A percentile compares a stretch with the other conserved stretches of the same genome.
These are phyloP conservation scores for Antennarius striatus DNA, from an alignment of 2,113 vertebrate genomes.

Conservation along the genomic window DNA sequence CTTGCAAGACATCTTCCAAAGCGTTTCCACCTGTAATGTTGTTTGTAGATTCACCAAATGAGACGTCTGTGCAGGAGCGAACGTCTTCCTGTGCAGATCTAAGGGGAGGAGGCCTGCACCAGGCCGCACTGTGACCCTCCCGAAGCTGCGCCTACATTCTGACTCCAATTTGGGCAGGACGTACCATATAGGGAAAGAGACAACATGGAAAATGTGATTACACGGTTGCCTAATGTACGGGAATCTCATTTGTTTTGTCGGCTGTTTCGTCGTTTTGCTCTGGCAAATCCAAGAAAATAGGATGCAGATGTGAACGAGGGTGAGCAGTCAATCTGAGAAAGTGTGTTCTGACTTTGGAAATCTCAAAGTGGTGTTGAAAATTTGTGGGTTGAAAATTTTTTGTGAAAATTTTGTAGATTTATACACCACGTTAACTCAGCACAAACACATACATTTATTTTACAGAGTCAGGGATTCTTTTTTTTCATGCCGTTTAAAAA, in stretches of 20 bases:
- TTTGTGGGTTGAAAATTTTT: background rate
- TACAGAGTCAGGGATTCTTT: conserved; percentile 3
- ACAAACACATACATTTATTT: background rate
- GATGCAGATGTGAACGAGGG: conserved; percentile 49
- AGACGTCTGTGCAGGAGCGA: conserved; percentile 59
- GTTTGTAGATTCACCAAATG: conserved; percentile 74
- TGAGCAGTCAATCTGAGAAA: conserved; percentile 35
- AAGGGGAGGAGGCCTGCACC: conserved; percentile 45
- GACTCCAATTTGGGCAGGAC: conserved; percentile 42
- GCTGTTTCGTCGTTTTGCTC: conserved; percentile 54
- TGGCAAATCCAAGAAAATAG: conserved; percentile 37
- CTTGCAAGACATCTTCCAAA: conserved; percentile 70
- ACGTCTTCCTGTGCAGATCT: conserved; percentile 47
- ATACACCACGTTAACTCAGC: background rate
- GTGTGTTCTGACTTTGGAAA: conserved; percentile 56
- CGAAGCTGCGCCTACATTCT: conserved; percentile 28
- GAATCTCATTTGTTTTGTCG: conserved; percentile 70
- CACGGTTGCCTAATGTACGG: conserved; percentile 61
- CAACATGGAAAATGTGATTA: conserved; percentile 73
- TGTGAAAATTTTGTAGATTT: no score
- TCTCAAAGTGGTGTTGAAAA: background rate
- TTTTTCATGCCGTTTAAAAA: conserved; percentile 6
- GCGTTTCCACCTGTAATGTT: conserved; percentile 76
- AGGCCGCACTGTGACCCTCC: conserved; percentile 55
- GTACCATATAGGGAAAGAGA: conserved; percentile 51